phyloP scores from a whole-genome alignment of 1,140 invertebrate genomes.

The Temnothorax longispinosus region DNA sequence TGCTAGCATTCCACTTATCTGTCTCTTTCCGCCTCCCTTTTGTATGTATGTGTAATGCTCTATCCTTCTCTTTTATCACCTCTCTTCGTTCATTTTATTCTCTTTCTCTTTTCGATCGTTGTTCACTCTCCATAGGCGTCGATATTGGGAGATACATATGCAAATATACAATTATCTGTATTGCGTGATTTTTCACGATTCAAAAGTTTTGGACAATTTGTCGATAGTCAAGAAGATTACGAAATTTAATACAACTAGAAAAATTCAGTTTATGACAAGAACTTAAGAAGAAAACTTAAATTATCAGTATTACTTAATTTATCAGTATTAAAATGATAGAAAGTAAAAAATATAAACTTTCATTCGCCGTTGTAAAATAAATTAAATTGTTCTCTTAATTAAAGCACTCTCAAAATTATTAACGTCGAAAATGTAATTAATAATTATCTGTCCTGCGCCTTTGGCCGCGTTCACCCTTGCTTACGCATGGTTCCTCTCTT shows the following conservation, averaged over 20 bases:
- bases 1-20: slow-evolving; percentile 47
- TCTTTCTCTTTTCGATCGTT: not conserved
- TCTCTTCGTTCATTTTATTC: not conserved
- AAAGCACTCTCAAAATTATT: not conserved
- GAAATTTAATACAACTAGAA: not conserved
- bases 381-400: not conserved
- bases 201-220: not conserved
- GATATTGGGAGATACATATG: not conserved
- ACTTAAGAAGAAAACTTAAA: not conserved
- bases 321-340: not conserved
- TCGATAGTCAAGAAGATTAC: not conserved
- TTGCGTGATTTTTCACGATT: not conserved
- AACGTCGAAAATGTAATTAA: not conserved
- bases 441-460: not conserved
- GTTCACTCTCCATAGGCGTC: slow-evolving; percentile 16
- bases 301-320: not conserved
- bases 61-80: not conserved
- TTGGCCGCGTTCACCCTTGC: not conserved
- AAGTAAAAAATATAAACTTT: not conserved
- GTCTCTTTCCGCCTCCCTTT: not conserved
- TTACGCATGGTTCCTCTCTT: slow-evolving; percentile 16
- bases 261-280: not conserved
- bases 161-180: not conserved
- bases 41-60: not conserved
- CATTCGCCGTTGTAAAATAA: not conserved